Conservation (phyloP, 2,797 vertebrate species). For the Monodelphis domestica region DNA sequence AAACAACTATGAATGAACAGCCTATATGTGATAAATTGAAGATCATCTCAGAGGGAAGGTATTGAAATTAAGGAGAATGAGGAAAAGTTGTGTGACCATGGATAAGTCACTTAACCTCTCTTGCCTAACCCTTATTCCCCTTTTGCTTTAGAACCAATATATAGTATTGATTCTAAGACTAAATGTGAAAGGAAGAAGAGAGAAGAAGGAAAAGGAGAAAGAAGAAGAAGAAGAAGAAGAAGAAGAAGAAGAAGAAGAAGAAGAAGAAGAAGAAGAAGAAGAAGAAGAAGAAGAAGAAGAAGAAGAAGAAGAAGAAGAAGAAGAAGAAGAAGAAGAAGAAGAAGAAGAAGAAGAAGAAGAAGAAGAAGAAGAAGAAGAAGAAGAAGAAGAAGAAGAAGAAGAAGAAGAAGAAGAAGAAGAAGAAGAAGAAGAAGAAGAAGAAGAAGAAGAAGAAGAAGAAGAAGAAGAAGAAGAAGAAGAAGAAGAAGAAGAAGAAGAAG, state of each 20-base stretch:
- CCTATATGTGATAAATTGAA: background rate
- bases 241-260: background rate
- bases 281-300: background rate
- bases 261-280: conserved; percentile 1
- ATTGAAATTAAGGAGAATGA: background rate
- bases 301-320: background rate
- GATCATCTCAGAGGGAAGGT: background rate
- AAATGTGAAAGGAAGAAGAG: background rate
- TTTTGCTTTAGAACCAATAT: too few relatives aligned
- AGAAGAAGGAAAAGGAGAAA: conserved; percentile 1
- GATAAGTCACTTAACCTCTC: too few relatives aligned
- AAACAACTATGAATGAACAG: background rate
- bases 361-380: background rate
- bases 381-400: too few relatives aligned
- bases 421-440: conserved; percentile 1
- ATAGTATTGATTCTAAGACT: conserved; percentile 35
- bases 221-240: too few relatives aligned
- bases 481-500: conserved; percentile 8
- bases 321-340: conserved; percentile 11
- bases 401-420: background rate
- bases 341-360: background rate
- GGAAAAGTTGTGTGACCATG: too few relatives aligned
- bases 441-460: too few relatives aligned
- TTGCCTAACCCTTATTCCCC: too few relatives aligned
- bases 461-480: background rate